These are phyloP conservation scores for Volucella bombylans DNA, from an alignment of 2,888 invertebrate species.

Conservation along the genomic window DNA sequence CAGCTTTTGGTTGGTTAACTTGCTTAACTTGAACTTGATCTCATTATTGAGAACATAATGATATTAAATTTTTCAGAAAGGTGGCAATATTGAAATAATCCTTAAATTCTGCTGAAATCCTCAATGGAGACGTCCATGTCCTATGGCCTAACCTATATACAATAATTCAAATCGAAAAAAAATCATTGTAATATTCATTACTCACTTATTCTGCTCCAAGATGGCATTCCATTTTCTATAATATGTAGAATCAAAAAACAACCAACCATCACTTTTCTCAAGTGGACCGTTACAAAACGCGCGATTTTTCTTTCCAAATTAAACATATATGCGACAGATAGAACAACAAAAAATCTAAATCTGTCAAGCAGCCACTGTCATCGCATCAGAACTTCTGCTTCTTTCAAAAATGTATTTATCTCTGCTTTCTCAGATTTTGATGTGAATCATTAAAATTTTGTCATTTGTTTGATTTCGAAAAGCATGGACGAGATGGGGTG, in stretches of 20 bases:
- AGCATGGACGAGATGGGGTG: conserved; percentile 24
- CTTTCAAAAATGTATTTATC: conserved; percentile 29
- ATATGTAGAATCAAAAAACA: conserved; percentile 6
- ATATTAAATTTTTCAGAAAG: too few relatives aligned
- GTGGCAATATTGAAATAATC: too few relatives aligned
- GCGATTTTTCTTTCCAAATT: conserved; percentile 57
- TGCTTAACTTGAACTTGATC: too few relatives aligned
- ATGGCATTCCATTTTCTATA: background rate
- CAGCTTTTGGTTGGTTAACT: too few relatives aligned
- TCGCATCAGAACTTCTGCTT: conserved; percentile 28
- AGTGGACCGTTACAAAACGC: conserved; percentile 60
- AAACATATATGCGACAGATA: conserved; percentile 2
- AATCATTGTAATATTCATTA: conserved; percentile 1
- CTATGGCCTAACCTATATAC: too few relatives aligned
- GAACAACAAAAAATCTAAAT: conserved; percentile 16
- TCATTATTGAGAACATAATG: too few relatives aligned
- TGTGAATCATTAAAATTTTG: conserved; percentile 70
- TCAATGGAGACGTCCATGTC: too few relatives aligned
- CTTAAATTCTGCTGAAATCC: too few relatives aligned
- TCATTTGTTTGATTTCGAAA: conserved; percentile 65
- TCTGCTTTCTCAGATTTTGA: conserved; percentile 50
- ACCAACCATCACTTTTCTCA: conserved; percentile 25
- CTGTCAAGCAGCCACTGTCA: conserved; percentile 41
- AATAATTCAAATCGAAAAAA: too few relatives aligned
- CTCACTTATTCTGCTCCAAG: conserved; percentile 9